Conservation (phyloP, 2,888 invertebrate genomes). For the Aporophyla nigra region DNA sequence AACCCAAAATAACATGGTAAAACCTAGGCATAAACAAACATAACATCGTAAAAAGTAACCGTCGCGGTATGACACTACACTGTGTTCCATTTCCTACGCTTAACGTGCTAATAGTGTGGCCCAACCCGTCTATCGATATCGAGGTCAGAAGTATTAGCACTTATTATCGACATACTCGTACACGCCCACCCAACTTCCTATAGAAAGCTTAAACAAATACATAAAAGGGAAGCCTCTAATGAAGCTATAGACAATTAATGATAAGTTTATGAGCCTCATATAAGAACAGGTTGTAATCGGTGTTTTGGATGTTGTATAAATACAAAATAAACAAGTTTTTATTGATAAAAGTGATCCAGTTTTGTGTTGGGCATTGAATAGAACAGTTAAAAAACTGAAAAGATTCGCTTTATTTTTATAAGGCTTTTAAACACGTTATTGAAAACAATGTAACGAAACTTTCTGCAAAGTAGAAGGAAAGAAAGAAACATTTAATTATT, state of each 20-base stretch:
- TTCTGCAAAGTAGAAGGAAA: neutral
- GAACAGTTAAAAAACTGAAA: neutral
- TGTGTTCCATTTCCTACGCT: constrained; percentile 29
- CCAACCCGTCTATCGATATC: constrained; percentile 73
- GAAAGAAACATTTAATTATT: no score
- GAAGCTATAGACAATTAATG: constrained; percentile 80
- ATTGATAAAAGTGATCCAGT: neutral
- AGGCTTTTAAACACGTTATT: neutral
- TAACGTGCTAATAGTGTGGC: constrained; percentile 69
- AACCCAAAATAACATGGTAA: neutral
- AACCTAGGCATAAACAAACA: neutral
- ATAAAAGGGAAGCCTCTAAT: constrained; percentile 75
- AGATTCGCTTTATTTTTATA: neutral
- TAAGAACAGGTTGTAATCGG: constrained; percentile 35
- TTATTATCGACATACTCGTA: constrained; percentile 75
- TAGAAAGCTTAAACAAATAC: constrained; percentile 84
- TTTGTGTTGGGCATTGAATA: neutral
- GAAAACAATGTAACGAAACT: neutral
- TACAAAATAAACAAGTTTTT: constrained; percentile 8
- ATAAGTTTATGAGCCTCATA: constrained; percentile 54
- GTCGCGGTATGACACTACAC: constrained; percentile 6
- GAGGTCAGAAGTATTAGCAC: constrained; percentile 85
- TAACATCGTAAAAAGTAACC: constrained; percentile 7
- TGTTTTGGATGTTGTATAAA: neutral
- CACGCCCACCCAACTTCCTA: constrained; percentile 77